phyloP scores from a whole-genome alignment of 1,140 invertebrate genomes.

The Augochlora pura region DNA sequence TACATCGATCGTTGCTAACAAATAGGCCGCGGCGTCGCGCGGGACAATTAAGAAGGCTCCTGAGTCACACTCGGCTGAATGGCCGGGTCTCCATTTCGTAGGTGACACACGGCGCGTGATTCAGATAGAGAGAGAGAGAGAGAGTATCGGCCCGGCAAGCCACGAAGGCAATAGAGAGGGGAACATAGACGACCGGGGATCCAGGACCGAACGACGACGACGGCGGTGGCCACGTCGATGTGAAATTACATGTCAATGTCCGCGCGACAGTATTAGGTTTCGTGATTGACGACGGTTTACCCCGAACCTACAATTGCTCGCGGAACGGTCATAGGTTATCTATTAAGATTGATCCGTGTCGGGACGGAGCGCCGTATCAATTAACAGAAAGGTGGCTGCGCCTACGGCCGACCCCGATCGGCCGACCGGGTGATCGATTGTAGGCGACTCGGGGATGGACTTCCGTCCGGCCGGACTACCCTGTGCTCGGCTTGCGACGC shows the following conservation, averaged over 20 bases:
- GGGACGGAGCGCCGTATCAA: constrained; percentile 49
- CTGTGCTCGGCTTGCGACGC: neutral
- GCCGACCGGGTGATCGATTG: constrained; percentile 5
- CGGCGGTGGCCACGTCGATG: constrained; percentile 33
- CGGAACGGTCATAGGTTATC: constrained; percentile 51
- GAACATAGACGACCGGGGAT: neutral
- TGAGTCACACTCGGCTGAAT: neutral
- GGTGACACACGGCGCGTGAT: constrained; percentile 3
- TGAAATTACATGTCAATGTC: constrained; percentile 64
- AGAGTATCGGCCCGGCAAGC: neutral
- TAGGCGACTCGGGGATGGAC: no score
- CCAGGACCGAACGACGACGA: no score
- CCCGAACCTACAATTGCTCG: constrained; percentile 40
- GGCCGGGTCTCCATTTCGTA: neutral
- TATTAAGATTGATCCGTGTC: constrained; percentile 57
- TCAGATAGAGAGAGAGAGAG: no score
- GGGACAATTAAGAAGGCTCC: constrained; percentile 4
- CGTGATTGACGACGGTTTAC: constrained; percentile 61
- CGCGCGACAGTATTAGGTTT: constrained; percentile 54
- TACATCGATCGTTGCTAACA: neutral
- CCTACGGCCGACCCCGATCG: neutral
- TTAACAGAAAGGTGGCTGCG: constrained; percentile 34
- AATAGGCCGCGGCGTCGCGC: neutral
- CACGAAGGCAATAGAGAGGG: constrained; percentile 4
- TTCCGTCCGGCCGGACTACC: no score